Percentiles rank a stretch among this genome's conserved stretches.
These are phyloP conservation scores for Ornithorhynchus anatinus DNA, from an alignment of 2,113 vertebrate species.

Conservation along the genomic window DNA sequence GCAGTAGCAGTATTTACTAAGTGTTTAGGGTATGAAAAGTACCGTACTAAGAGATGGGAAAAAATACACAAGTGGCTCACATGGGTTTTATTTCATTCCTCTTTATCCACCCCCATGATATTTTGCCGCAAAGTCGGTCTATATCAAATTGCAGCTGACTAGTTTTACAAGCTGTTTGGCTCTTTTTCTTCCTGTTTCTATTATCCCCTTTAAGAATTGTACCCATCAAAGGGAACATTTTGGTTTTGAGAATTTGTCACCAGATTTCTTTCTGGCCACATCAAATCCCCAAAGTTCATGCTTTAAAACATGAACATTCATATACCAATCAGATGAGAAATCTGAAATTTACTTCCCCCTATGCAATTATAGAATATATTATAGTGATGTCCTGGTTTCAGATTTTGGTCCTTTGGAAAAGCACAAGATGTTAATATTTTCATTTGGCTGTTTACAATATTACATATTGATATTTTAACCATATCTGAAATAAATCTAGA, in stretches of 20 bases:
- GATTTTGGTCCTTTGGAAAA: no score
- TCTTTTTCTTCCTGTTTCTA: slow-evolving; percentile 11
- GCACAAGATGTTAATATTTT: no score
- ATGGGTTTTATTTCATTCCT: no score
- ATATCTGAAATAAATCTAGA: no score
- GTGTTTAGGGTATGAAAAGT: no score
- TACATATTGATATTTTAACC: no score
- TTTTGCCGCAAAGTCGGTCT: slow-evolving; percentile 10
- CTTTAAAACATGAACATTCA: background rate
- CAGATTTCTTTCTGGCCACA: no score
- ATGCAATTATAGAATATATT: background rate
- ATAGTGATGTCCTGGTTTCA: no score
- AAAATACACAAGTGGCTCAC: no score
- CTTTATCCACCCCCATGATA: slow-evolving; percentile 1
- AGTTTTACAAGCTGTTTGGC: slow-evolving; percentile 3
- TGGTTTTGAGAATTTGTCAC: background rate
- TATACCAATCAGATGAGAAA: background rate
- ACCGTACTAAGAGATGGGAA: no score
- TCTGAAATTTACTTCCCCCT: background rate
- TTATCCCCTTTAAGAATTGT: background rate
- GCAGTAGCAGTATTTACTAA: no score
- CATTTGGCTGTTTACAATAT: no score
- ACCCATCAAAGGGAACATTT: slow-evolving; percentile 13
- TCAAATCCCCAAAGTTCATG: background rate
- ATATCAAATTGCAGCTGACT: background rate